Evolutionary conservation across 2,888 invertebrate species (phyloP), one percentile per base, ranked within the genome.

Genomic region (Ryuthela nishihirai): DNA sequence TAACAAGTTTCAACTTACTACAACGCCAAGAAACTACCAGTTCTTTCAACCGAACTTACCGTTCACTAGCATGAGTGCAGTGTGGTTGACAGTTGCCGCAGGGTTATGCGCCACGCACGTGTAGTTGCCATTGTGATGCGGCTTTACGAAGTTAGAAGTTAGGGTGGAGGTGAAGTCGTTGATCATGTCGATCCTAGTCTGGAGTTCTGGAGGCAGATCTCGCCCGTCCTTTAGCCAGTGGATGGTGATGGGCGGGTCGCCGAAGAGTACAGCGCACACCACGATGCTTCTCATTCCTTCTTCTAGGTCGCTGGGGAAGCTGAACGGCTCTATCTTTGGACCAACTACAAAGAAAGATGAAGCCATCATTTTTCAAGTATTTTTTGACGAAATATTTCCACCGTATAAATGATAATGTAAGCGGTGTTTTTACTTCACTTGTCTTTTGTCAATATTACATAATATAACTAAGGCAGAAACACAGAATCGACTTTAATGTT

Each of bases 201-300:
- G 41, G 18, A 64, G 29, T 9, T 56, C 58, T 4, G 47, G 17
- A 1, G 62, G 46, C 38, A 75, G 50, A 21, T 65, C 67, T 12
- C 62, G 55, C n/a, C 74, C 75, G 54, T 75, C 70, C 59, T 73
- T 72, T 47, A 70, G 69, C 75, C 75, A 75, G 26, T 52, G 58
- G 17, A 74, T 66, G 7, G 64, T 55, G 26, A 68, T 65, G 10
- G 68, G 68, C 18, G 64, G 58, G 36, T 68, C 68, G 20, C 68
- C 68, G n/a, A 60, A 61, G 10, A 64, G 56, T 0, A 68, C 68
- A 1, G 67, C 63, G 35, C 68, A 68, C 6, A 66, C 54, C 1
- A 52, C 67, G 1, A 66, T 56, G 15, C 54, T 60, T 6, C 67
- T 50, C 66, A 66, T 67, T 6, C 67, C 67, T 42, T 67, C 65